Evolutionary conservation across 2,888 invertebrate genomes (phyloP).

Genomic region (Ceramica pisi): DNA sequence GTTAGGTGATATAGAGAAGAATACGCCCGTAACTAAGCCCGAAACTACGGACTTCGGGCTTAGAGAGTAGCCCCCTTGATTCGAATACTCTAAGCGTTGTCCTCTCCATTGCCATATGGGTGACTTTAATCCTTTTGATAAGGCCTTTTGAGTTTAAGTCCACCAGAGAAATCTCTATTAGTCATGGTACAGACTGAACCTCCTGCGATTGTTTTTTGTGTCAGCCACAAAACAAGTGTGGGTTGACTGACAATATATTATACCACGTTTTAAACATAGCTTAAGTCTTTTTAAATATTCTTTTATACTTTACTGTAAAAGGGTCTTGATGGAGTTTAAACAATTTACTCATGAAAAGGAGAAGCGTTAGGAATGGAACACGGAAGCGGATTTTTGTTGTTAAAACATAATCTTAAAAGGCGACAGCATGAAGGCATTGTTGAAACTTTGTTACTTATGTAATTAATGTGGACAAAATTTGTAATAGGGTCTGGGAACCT

Average conservation of each 20-base stretch:
- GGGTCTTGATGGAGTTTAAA: slow-evolving; percentile 23
- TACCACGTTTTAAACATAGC: slow-evolving; percentile 13
- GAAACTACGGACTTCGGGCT: too few relatives aligned
- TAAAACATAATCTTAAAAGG: slow-evolving; percentile 24
- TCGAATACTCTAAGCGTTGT: too few relatives aligned
- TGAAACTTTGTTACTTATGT: background rate
- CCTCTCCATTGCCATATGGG: too few relatives aligned
- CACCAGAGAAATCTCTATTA: background rate
- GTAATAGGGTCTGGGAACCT: too few relatives aligned
- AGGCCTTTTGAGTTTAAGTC: too few relatives aligned
- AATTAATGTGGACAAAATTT: too few relatives aligned
- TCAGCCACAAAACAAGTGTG: background rate
- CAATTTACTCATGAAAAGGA: slow-evolving; percentile 41
- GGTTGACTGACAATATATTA: slow-evolving; percentile 21
- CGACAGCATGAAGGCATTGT: slow-evolving; percentile 19
- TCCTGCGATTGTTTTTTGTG: background rate
- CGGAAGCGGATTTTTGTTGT: slow-evolving; percentile 32
- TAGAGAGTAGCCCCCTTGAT: too few relatives aligned
- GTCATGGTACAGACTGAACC: background rate
- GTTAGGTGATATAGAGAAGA: too few relatives aligned
- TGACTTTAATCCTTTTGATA: too few relatives aligned
- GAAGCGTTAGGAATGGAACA: slow-evolving; percentile 22
- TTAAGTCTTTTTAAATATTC: slow-evolving; percentile 15
- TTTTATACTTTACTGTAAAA: slow-evolving; percentile 13
- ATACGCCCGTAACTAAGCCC: too few relatives aligned